Conservation (phyloP, 1,140 invertebrate genomes). For the Wiebesia pumilae region DNA sequence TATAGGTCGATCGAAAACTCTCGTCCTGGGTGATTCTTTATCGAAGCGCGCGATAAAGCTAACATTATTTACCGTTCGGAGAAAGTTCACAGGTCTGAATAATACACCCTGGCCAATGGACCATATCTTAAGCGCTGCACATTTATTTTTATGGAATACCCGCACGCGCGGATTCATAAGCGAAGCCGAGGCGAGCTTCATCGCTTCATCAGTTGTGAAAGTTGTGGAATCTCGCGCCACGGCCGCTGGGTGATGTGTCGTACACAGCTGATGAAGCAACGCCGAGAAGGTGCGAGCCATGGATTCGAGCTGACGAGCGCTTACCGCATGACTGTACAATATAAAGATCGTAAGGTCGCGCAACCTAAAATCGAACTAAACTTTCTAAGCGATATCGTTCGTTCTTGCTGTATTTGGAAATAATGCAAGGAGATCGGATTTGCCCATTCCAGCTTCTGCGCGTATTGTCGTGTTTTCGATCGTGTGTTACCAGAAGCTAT, state of each 20-base stretch:
- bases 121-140: neutral
- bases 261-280: neutral
- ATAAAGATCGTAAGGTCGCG: conserved; percentile 15
- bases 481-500: neutral
- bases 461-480: neutral
- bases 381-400: conserved; percentile 24
- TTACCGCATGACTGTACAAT: neutral
- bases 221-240: neutral
- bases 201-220: conserved; percentile 45
- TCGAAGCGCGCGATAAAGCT: neutral
- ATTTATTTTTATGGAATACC: neutral
- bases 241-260: neutral
- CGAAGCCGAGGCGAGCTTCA: neutral
- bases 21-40: neutral
- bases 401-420: too few species aligned
- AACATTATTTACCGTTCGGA: neutral
- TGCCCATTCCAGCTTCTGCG: too few species aligned
- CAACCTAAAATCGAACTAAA: conserved; percentile 29
- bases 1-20: neutral
- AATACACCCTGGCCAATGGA: too few species aligned
- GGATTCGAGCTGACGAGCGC: neutral
- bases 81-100: neutral
- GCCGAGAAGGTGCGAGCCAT: neutral
- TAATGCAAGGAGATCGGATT: too few species aligned
- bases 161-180: neutral